A percentile compares a stretch with the other conserved stretches of the same genome.
Evolutionary conservation across 2,113 vertebrate species (phyloP).

Genomic region (Mormyrus lacerda): DNA sequence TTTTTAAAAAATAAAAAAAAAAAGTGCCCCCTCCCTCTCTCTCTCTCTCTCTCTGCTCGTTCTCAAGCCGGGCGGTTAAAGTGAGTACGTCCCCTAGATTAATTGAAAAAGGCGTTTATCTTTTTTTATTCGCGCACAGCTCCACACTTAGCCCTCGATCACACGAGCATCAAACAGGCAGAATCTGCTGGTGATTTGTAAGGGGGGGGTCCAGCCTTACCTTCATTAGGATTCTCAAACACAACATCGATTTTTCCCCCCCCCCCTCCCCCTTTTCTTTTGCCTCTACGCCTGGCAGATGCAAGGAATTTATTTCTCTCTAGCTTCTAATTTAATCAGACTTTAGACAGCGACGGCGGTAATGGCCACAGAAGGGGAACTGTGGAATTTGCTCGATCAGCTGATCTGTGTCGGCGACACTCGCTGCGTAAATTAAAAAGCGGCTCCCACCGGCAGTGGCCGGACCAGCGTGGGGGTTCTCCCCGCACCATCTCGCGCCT

Average conservation of each 20-base stretch:
- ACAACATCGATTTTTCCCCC: slow-evolving; percentile 28
- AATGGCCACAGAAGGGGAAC: slow-evolving; percentile 24
- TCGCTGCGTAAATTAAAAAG: slow-evolving; percentile 25
- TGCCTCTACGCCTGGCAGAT: slow-evolving; percentile 26
- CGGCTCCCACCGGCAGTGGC: not conserved
- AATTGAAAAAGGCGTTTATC: slow-evolving; percentile 7
- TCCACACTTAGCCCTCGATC: slow-evolving; percentile 14
- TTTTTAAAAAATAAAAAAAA: not conserved
- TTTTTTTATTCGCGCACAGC: slow-evolving; percentile 15
- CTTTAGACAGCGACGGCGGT: slow-evolving; percentile 29
- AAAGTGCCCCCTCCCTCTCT: not conserved
- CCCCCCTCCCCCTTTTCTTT: not conserved
- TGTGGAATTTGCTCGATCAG: slow-evolving; percentile 36
- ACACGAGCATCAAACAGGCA: slow-evolving; percentile 25
- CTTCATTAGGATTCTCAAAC: slow-evolving; percentile 37
- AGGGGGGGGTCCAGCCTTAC: slow-evolving; percentile 14
- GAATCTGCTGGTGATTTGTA: slow-evolving; percentile 33
- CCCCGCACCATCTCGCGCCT: not conserved
- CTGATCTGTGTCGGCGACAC: slow-evolving; percentile 8
- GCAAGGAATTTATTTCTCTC: slow-evolving; percentile 36
- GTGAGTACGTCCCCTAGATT: not conserved
- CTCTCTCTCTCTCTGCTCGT: not conserved
- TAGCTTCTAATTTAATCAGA: slow-evolving; percentile 36
- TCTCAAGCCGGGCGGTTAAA: slow-evolving; percentile 11
- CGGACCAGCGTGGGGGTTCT: not conserved